phyloP scores from a whole-genome alignment of 37 sponge, comb jelly and placozoan species.

The Theonella swinhoei region DNA sequence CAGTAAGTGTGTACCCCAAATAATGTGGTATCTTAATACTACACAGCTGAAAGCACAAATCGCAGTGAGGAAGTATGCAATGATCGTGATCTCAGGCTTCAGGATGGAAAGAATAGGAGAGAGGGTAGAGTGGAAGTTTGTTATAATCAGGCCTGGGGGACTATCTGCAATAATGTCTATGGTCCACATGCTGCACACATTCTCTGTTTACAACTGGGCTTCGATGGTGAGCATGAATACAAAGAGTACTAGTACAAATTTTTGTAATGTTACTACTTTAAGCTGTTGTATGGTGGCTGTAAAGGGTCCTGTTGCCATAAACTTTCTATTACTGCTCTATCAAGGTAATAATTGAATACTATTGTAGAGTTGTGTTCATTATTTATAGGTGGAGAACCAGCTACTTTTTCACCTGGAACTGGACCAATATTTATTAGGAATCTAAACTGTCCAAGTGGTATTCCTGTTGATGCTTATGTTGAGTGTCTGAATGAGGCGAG shows the following conservation, averaged over 20 bases:
- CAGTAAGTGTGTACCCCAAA: too few species aligned
- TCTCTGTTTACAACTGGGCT: conserved; percentile 18
- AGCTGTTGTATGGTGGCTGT: too few species aligned
- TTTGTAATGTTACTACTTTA: too few species aligned
- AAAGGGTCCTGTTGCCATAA: too few species aligned
- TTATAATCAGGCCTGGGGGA: conserved; percentile 33
- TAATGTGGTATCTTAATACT: not conserved
- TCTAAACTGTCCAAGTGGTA: not conserved
- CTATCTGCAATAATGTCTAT: conserved; percentile 3
- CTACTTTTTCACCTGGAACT: too few species aligned
- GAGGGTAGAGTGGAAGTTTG: conserved; percentile 40
- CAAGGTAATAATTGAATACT: too few species aligned
- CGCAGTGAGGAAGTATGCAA: not conserved
- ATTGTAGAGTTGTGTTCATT: too few species aligned
- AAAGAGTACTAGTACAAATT: too few species aligned
- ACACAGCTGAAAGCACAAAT: not conserved
- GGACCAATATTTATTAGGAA: not conserved
- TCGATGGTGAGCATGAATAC: conserved; percentile 1
- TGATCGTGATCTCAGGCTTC: conserved; percentile 11
- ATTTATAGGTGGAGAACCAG: too few species aligned
- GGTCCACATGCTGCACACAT: conserved; percentile 4
- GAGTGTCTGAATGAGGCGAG: not conserved
- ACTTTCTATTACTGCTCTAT: too few species aligned
- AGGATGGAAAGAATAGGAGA: conserved; percentile 9
- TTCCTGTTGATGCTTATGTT: not conserved